Evolutionary conservation across 1,140 invertebrate genomes (phyloP), one percentile per base, ranked within the genome.

Genomic region (Drosophila grimshawi): DNA sequence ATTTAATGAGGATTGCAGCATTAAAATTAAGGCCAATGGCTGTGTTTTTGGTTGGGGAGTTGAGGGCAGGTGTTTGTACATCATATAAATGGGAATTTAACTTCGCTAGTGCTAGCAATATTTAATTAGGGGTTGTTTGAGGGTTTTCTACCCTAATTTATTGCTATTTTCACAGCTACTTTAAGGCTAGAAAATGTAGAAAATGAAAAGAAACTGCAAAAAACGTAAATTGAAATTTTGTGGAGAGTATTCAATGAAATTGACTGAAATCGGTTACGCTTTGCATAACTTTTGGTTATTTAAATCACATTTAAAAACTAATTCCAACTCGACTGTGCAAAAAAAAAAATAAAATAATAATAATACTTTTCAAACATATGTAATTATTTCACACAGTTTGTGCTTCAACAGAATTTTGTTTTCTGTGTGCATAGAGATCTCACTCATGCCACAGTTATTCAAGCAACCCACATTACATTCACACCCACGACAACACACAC

Each of bases 1-100:
- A 70, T 89, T 79, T 71, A 45, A 66, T 82, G 83, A 64, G 70
- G 66, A 81, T 79, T 79, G 66, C 70, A 62, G 59, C 70, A 79
- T 75, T 83, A 52, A 83, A 83, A 78, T 80, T 52, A 71, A 72
- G 82, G 82, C 66, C 79, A 86, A 76, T 78, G 81, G 37, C 81
- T 75, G 64, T 33, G 35, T 68, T 53, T 67, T 52, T 53, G 49
- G 57, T 19, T 39, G 29, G 39, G 30, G 37, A 64, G 52, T 57
- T 66, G 5, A 56, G 10, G 29, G 19, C 63, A 71, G 68, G 68
- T 71, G 67, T 39, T 39, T 49, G 6, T 37, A 27, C 37, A 8
- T 55, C 30, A 8, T 43, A 27, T n/a, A 33, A 32, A 53, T 35
- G 33, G 33, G 43, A 39, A 70, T 63, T 63, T 33, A 70, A 62